phyloP scores from a whole-genome alignment of 2,797 vertebrate species.

The Enoplosus armatus region DNA sequence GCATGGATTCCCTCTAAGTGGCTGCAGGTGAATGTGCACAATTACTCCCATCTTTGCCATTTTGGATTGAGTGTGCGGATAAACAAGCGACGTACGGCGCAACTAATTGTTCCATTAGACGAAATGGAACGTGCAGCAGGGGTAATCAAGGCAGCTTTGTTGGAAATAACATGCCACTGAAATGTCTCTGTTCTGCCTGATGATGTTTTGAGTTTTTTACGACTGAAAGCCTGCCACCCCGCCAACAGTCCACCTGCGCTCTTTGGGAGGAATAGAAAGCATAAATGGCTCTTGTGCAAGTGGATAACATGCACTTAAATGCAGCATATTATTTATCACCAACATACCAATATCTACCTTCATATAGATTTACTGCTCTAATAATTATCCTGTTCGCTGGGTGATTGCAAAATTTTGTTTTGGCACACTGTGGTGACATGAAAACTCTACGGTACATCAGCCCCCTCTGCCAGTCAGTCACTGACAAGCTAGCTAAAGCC shows the following conservation, averaged over 20 bases:
- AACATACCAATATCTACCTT: background rate
- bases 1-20: slow-evolving; percentile 60
- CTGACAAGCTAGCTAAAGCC: background rate
- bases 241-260: slow-evolving; percentile 30
- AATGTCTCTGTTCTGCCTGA: slow-evolving; percentile 55
- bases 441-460: background rate
- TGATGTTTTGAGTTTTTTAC: slow-evolving; percentile 55
- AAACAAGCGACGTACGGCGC: slow-evolving; percentile 56
- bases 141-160: slow-evolving; percentile 76
- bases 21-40: slow-evolving; percentile 74
- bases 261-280: slow-evolving; percentile 9
- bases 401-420: too few species aligned
- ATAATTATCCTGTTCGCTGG: background rate
- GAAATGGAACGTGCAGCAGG: slow-evolving; percentile 68
- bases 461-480: background rate
- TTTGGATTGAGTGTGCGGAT: slow-evolving; percentile 64
- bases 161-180: slow-evolving; percentile 53
- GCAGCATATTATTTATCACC: background rate
- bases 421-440: background rate
- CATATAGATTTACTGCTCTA: background rate
- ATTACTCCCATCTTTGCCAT: slow-evolving; percentile 66
- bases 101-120: slow-evolving; percentile 76
- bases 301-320: background rate
- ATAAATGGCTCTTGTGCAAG: background rate
- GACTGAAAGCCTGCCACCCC: slow-evolving; percentile 19